These are phyloP conservation scores for Xiphorhynchus elegans DNA, from an alignment of 2,113 vertebrate species.

Conservation along the genomic window DNA sequence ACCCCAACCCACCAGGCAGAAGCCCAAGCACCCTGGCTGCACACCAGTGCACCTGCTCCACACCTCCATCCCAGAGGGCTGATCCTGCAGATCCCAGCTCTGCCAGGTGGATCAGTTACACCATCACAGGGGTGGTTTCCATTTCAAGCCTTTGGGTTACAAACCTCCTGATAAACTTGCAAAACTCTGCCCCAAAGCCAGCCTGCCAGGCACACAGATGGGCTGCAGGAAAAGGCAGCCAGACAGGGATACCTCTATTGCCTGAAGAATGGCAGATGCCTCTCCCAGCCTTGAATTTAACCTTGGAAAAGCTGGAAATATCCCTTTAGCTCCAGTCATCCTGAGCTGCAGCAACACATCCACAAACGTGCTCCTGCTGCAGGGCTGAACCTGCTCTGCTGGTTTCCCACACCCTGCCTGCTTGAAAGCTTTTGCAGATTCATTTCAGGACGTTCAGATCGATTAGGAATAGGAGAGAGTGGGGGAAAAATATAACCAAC, in stretches of 20 bases:
- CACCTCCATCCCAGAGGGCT: not conserved
- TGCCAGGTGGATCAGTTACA: fast-evolving
- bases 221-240: not conserved
- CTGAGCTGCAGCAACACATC: not conserved
- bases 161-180: not conserved
- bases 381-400: not conserved
- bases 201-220: not conserved
- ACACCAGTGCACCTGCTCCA: not conserved
- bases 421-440: not conserved
- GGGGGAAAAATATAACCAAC: not conserved
- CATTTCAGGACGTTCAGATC: not conserved
- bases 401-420: not conserved
- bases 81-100: not conserved
- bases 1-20: not conserved
- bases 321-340: not conserved
- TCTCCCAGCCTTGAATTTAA: not conserved
- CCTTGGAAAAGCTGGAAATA: not conserved
- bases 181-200: not conserved
- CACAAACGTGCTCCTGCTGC: not conserved
- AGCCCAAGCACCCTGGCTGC: not conserved
- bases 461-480: not conserved
- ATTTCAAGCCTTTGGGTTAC: not conserved
- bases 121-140: not conserved
- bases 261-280: not conserved
- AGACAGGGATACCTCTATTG: not conserved